Evolutionary conservation across 2,113 vertebrate species (phyloP).

Genomic region (Euleptes europaea): DNA sequence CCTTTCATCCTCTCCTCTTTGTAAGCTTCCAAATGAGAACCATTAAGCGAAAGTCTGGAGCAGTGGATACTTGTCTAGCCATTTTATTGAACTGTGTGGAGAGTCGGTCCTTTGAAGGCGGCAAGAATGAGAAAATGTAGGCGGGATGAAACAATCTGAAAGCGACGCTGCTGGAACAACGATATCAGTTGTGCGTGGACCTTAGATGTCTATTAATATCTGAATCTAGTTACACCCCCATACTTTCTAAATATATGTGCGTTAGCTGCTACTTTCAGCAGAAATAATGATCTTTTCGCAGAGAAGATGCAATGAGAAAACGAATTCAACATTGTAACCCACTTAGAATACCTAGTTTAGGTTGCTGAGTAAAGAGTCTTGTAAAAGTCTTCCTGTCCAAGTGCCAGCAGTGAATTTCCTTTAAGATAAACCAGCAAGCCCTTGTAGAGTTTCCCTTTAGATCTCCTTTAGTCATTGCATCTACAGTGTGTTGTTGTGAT

Average conservation of each 20-base stretch:
- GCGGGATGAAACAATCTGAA: conserved; percentile 44
- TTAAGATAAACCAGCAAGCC: no score
- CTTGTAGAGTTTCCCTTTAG: no score
- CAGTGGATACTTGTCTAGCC: neutral
- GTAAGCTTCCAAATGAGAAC: conserved; percentile 27
- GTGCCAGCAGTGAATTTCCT: no score
- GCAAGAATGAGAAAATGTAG: conserved; percentile 33
- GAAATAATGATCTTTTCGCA: conserved; percentile 58
- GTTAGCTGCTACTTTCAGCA: conserved; percentile 59
- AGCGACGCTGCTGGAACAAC: conserved; percentile 59
- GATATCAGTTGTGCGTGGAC: conserved; percentile 56
- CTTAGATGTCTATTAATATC: conserved; percentile 67
- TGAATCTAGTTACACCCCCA: conserved; percentile 62
- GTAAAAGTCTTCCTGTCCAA: neutral
- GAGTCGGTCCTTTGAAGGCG: conserved; percentile 35
- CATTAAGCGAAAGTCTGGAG: conserved; percentile 14
- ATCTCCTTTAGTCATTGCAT: no score
- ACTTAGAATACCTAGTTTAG: conserved; percentile 25
- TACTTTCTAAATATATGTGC: conserved; percentile 65
- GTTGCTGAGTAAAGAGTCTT: conserved; percentile 23
- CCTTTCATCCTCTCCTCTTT: conserved; percentile 21
- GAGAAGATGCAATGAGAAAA: conserved; percentile 46
- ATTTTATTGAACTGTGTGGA: conserved; percentile 40
- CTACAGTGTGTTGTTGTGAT: no score
- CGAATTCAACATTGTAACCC: conserved; percentile 57